phyloP scores from a whole-genome alignment of 2,113 vertebrate species.

The Agelaius phoeniceus region DNA sequence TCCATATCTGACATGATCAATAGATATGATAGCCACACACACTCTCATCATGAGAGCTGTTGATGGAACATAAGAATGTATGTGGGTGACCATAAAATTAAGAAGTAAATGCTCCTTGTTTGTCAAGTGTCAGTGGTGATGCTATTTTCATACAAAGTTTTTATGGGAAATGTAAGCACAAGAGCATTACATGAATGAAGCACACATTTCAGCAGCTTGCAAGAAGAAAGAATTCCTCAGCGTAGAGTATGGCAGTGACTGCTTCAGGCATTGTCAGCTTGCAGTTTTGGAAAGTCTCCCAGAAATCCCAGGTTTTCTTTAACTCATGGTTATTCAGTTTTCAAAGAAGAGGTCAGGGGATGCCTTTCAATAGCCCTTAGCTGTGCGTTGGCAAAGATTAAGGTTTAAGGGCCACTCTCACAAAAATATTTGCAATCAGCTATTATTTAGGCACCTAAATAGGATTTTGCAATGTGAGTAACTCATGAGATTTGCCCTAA shows the following conservation, averaged over 20 bases:
- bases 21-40: not conserved
- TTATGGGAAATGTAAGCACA: not conserved
- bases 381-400: not conserved
- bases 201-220: not conserved
- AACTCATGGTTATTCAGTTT: not conserved
- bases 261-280: not conserved
- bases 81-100: not conserved
- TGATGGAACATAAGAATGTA: not conserved
- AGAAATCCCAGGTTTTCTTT: constrained; percentile 22
- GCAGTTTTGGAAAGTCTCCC: constrained; percentile 4
- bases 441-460: not conserved
- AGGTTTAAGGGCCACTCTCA: not conserved
- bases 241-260: not conserved
- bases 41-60: not conserved
- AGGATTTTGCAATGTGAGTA: not conserved
- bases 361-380: not conserved
- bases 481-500: not conserved
- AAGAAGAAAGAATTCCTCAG: not conserved
- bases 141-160: not conserved
- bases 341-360: not conserved
- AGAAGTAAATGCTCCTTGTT: not conserved
- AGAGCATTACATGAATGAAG: not conserved
- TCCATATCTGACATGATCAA: not conserved
- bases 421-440: not conserved
- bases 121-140: not conserved